Base-by-base conservation (phyloP, 1,140 invertebrate species). In the Charaxes varanes region DNA sequence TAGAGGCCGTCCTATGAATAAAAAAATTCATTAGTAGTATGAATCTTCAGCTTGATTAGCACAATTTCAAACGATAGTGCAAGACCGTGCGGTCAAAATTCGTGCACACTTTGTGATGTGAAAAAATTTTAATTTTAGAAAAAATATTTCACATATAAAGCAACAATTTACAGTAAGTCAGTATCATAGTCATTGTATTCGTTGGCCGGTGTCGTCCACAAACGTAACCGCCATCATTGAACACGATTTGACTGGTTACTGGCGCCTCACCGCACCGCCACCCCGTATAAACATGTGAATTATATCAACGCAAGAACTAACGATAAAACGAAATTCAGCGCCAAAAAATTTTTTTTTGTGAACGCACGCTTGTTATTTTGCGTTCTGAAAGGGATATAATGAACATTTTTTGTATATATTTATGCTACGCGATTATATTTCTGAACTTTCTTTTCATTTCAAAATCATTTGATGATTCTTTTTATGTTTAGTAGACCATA, bases 321-420 rank as follows among this genome's bases (percentile, higher is more conserved):
- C 23, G 23, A 8, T 24, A 24, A 24, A 24, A 24, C 23, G 8
- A 24, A 24, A 5, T 10, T 24, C 4, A 3, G n/a, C 23, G 23
- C 23, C 6, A 24, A 10, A 24, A 10, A 2, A 11, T 24, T 24
- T 24, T 24, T 4, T 4, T 10, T 8, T 10, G 3, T 24, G 21
- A 24, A 24, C 23, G 23, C 23, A 24, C 23, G 23, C 5, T 5
- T 6, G 3, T 8, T 24, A 24, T 11, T 10, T 8, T 24, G 3
- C 23, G 23, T 24, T 24, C 23, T 24, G 23, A 24, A 24, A 24
- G 23, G 23, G 23, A 2, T 22, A 22, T 19, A 19, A 7, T 19
- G 21, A 22, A n/a, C n/a, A n/a, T n/a, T n/a, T n/a, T n/a, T n/a
- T n/a, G n/a, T n/a, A n/a, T n/a, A n/a, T n/a, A n/a, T n/a, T n/a